Base-by-base conservation (phyloP, 2,113 vertebrate genomes). In the Apaloderma vittatum region DNA sequence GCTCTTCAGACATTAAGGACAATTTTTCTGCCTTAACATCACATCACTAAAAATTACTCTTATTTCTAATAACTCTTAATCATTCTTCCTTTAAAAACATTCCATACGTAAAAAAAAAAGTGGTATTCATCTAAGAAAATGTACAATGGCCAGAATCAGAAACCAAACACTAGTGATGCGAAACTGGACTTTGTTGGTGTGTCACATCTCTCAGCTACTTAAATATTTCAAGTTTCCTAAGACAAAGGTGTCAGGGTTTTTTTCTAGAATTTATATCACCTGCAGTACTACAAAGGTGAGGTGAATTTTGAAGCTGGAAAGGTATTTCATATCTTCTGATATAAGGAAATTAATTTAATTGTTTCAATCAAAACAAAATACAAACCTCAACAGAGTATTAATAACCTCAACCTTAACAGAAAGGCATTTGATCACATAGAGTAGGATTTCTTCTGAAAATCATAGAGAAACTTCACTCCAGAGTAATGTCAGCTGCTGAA, bases 401-500 rank as follows among this genome's bases (percentile, higher is more conserved):
- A 67, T 86, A 73, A 86, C 20, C 32, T 87, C 66, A 79, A 8
- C 21, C 22, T 81, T 51, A 70, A 37, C 17, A 83, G 74, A 85
- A 94, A 88, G 51, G 27, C 17, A 70, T 76, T 88, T 95, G 77
- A 43, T 94, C 43, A 45, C 46, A 36, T 83, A 67, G 43, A 54
- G 51, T 65, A 61, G 51, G 32, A 86, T 93, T 96, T 92, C 48
- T 92, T 86, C 34, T 74, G 61, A 46, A 93, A 78, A 67, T 90
- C 43, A 17, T 22, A 55, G 18, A 59, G 37, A 86, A 92, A 79
- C 20, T 16, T 93, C 49, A 48, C 16, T 93, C 29, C 57, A 57
- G 58, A 70, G 26, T 55, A 71, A 22, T 34, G 34, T 93, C 62
- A 80, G 36, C n/a, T 70, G 21, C n/a, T 88, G 79, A 93, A 4